Evolutionary conservation across 2,797 vertebrate species (phyloP), one percentile per base, ranked within the genome.

Genomic region (Danio kyathit): DNA sequence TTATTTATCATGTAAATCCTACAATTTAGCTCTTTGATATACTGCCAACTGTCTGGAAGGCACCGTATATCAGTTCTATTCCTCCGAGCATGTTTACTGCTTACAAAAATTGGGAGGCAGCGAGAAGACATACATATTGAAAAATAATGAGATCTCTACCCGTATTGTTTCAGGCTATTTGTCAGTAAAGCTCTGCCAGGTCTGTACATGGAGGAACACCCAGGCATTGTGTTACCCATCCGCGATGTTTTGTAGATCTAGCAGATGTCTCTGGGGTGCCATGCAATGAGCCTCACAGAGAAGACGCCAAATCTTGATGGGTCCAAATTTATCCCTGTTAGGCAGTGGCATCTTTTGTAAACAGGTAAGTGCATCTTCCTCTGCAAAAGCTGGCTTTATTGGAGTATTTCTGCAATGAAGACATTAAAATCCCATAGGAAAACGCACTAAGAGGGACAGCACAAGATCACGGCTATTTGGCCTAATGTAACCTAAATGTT

Each of bases 1-100:
- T 43, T 78, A 67, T 82, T 75, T 76, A 51, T 57, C 65, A 78
- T 73, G 74, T 54, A 84, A 87, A 86, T 81, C 69, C 21, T 21
- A 64, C 65, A 80, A 19, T 49, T 79, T 41, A 70, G 56, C 38
- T 44, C 67, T 79, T 64, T 70, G 76, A 80, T 63, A 41, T 6
- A 63, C 46, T 64, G 72, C 72, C 82, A 83, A 69, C 13, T 54
- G 5, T 69, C 43, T 78, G 21, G 65, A 79, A 79, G 65, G 76
- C 52, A 59, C 44, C 5, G 9, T 63, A 79, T 63, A 71, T 71
- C 67, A 52, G 57, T 51, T 52, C n/a, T 7, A 57, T 79, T 63
- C 29, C 46, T 51, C 38, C 5, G 38, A 71, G 57, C 38, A 43
- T 63, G 67, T 72, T 63, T n/a, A 63, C 77, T n/a, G 48, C 4